These are phyloP conservation scores for Clarias laeviceps DNA, from an alignment of 2,797 vertebrate species.

Conservation along the genomic window DNA sequence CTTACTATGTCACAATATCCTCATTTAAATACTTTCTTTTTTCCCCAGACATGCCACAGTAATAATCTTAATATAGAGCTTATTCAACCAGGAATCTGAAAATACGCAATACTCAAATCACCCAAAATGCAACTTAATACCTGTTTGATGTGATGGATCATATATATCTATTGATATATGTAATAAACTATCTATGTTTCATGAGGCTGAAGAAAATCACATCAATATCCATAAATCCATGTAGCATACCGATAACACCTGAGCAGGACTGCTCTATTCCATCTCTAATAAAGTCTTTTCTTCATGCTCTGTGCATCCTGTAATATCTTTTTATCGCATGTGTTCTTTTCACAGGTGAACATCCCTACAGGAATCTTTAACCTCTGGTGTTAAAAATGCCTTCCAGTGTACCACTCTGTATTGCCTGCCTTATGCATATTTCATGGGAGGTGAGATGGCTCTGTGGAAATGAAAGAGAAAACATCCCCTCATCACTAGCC, in stretches of 20 bases:
- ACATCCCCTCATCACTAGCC: slow-evolving; percentile 52
- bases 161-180: too few species aligned
- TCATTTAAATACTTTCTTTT: too few species aligned
- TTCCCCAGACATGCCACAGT: too few species aligned
- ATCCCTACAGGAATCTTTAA: slow-evolving; percentile 54
- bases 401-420: slow-evolving; percentile 48
- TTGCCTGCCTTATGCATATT: slow-evolving; percentile 55
- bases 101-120: too few species aligned
- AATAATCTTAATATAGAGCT: too few species aligned
- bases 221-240: slow-evolving; percentile 3
- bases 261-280: slow-evolving; percentile 13
- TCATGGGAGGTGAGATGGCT: slow-evolving; percentile 55
- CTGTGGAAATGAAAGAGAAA: slow-evolving; percentile 54
- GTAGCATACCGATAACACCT: not conserved
- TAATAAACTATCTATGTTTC: slow-evolving; percentile 1
- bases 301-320: slow-evolving; percentile 18
- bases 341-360: slow-evolving; percentile 50
- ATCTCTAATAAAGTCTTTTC: slow-evolving; percentile 30
- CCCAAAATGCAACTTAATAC: too few species aligned
- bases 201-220: slow-evolving; percentile 9
- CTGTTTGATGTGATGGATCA: too few species aligned
- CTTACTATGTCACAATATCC: too few species aligned
- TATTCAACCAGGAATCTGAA: too few species aligned
- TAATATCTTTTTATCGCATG: slow-evolving; percentile 44
- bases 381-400: slow-evolving; percentile 56